Evolutionary conservation across 2,888 invertebrate species (phyloP), one percentile per base, ranked within the genome.

Genomic region (Erebia epiphron): DNA sequence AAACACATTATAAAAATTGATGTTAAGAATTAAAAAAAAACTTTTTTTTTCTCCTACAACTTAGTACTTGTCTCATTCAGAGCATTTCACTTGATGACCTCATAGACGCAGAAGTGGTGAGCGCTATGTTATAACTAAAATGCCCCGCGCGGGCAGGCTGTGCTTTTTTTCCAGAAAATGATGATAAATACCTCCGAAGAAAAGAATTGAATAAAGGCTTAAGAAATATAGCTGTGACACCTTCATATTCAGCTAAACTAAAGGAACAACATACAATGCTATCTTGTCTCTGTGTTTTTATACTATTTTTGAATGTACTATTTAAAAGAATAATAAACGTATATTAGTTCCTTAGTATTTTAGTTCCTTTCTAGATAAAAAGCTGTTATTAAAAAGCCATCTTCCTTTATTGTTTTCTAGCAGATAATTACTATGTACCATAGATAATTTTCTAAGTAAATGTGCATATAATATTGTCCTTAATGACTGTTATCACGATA

Each of bases 291-390:
- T 16, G 1, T 11, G 18, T 18, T 21, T 61, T 21, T 62, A 62
- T 62, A 62, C 49, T 21, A 21, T 43, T 46, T 5, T 35, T 35
- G 35, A 5, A 46, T 14, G 8, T 62, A 26, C 21, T 46, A 21
- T 18, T 62, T 46, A 26, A 60, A 60, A 60, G 46, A 11, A 7
- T 35, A 35, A 46, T 46, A 49, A 62, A 21, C 14, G 13, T 46
- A 18, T 49, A 49, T 10, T 13, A 46, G 46, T 62, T 62, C 61
- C 61, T 62, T 46, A n/a, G n/a, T n/a, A n/a, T 49, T 62, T 10
- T 13, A 46, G 46, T 62, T 62, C 61, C 61, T 62, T 46, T 62
- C 46, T 62, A 50, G 64, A 64, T 52, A 64, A 52, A 35, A n/a
- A 10, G 13, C 52, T 11, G 35, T 16, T 16, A 64, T 64, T 50